phyloP scores from a whole-genome alignment of 2,113 vertebrate species.

The Sander vitreus region DNA sequence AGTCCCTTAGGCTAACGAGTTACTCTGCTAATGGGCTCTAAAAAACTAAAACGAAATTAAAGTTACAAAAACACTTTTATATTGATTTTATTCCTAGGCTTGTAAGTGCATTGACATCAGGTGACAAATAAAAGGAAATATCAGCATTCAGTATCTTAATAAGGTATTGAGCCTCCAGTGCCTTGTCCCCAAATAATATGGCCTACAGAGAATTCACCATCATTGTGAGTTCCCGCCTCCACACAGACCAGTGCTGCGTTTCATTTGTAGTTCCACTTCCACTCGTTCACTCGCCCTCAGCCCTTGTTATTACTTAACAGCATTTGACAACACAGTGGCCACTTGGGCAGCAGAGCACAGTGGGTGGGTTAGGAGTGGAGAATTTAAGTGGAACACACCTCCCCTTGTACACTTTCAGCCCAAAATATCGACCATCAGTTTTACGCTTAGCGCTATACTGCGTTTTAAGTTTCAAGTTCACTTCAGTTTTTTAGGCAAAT shows the following conservation, averaged over 20 bases:
- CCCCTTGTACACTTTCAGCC: too few species aligned
- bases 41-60: neutral
- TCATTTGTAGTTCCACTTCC: too few species aligned
- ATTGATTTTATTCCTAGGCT: neutral
- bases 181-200: neutral
- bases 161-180: neutral
- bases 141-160: neutral
- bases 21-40: slow-evolving; percentile 3
- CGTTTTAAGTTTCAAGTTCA: too few species aligned
- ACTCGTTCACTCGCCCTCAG: too few species aligned
- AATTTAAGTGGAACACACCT: too few species aligned
- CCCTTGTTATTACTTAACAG: too few species aligned
- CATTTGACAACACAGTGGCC: too few species aligned
- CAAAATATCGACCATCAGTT: too few species aligned
- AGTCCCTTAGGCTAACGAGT: slow-evolving; percentile 7
- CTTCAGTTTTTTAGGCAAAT: too few species aligned
- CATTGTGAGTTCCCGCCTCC: slow-evolving; percentile 4
- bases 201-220: slow-evolving; percentile 3
- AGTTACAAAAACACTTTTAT: neutral
- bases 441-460: too few species aligned
- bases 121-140: slow-evolving; percentile 9
- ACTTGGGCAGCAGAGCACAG: too few species aligned
- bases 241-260: neutral
- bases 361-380: too few species aligned
- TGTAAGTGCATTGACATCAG: neutral